Evolutionary conservation across 2,888 invertebrate species (phyloP), one percentile per base, ranked within the genome.

Genomic region (Melanchra persicariae): DNA sequence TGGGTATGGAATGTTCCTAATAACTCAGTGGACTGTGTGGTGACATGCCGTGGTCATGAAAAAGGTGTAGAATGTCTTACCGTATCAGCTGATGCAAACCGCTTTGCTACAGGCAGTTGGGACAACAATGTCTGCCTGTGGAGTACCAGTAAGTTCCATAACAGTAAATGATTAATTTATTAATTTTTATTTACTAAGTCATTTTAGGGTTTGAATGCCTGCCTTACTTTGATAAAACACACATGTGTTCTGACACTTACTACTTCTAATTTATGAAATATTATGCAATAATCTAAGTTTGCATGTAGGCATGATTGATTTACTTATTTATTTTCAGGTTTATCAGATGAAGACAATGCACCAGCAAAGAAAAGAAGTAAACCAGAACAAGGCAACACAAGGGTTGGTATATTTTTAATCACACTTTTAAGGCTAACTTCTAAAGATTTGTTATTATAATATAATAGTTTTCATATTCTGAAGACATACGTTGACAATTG

Each of bases 111-210:
- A 9, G 99, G 99, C 40, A 98, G 98, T 58, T 99, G 99, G 98
- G 99, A 99, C 90, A 98, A 97, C 52, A 97, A 98, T 96, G 93
- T 99, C 10, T 99, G 99, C 93, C 96, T 99, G 79, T 99, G 99
- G 99, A 98, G 98, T 64, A 96, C 98, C 24, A 97, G 97, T 97
- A 92, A 94, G 95, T 91, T 37, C 1, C 37, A 45, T 22, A 57
- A 7, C 34, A n/a, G 8, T 45, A 19, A 45, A 8, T 19, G 19
- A 45, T 19, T 19, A 19, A 19, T 7, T 4, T n/a, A n/a, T n/a
- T n/a, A n/a, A n/a, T n/a, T n/a, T n/a, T n/a, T n/a, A n/a, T n/a
- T n/a, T n/a, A n/a, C n/a, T n/a, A n/a, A n/a, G n/a, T n/a, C n/a
- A n/a, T n/a, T n/a, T n/a, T n/a, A n/a, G n/a, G n/a, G n/a, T n/a